Percentiles rank a stretch among this genome's conserved stretches.
phyloP scores from a whole-genome alignment of 2,113 vertebrate species.

The Oplegnathus fasciatus region DNA sequence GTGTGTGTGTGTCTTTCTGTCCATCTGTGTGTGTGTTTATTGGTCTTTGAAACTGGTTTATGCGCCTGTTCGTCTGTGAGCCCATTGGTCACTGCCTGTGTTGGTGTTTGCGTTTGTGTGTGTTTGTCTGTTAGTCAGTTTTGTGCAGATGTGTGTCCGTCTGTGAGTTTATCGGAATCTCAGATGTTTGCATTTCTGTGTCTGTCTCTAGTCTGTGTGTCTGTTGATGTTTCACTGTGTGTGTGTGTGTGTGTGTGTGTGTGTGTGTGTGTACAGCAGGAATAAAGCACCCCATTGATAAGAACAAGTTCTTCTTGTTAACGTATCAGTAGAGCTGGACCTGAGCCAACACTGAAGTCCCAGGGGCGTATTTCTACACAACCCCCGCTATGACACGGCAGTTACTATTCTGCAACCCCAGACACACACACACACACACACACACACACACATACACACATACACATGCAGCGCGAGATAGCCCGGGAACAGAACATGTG shows the following conservation, averaged over 20 bases:
- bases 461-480: conserved; percentile 32
- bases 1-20: conserved; percentile 33
- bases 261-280: conserved; percentile 69
- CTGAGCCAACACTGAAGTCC: conserved; percentile 70
- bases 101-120: conserved; percentile 13
- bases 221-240: conserved; percentile 49
- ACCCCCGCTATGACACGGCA: conserved; percentile 68
- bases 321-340: conserved; percentile 79
- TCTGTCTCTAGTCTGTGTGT: conserved; percentile 31
- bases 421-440: conserved; percentile 34
- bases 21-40: conserved; percentile 20
- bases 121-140: conserved; percentile 32
- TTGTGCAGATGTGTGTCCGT: conserved; percentile 25
- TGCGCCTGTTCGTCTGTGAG: conserved; percentile 26
- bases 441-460: conserved; percentile 34
- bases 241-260: conserved; percentile 44
- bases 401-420: conserved; percentile 62
- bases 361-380: conserved; percentile 72
- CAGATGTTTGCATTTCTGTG: conserved; percentile 61
- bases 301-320: conserved; percentile 88
- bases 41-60: conserved; percentile 28
- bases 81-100: conserved; percentile 15
- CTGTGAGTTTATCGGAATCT: conserved; percentile 50
- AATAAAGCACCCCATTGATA: conserved; percentile 85
- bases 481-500: conserved; percentile 74